Percentiles rank a stretch among this genome's conserved stretches.
Conservation (phyloP, 2,888 invertebrate genomes). For the Psylliodes chrysocephalus region DNA sequence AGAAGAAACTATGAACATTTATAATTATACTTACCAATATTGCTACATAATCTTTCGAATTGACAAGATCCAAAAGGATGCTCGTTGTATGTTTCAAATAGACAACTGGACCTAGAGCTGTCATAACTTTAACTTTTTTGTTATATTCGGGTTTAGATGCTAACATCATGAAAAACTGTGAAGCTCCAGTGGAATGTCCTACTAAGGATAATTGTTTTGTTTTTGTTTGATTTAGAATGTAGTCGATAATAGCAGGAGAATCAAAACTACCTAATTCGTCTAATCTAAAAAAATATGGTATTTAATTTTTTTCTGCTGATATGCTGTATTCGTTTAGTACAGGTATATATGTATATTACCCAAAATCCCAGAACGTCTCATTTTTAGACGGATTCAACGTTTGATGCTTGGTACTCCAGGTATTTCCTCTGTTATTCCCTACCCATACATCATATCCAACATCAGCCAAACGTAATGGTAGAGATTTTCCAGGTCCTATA, state of each 20-base stretch:
- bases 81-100: constrained; percentile 62
- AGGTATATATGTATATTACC: constrained; percentile 20
- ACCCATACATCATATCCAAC: constrained; percentile 52
- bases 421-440: constrained; percentile 68
- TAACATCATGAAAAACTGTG: constrained; percentile 73
- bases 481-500: constrained; percentile 44
- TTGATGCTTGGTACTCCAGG: constrained; percentile 65
- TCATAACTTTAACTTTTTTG: constrained; percentile 71
- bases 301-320: no score
- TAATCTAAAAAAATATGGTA: constrained; percentile 68
- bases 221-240: constrained; percentile 69
- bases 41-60: background rate
- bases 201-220: constrained; percentile 74
- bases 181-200: constrained; percentile 83
- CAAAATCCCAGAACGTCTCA: constrained; percentile 43
- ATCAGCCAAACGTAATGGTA: constrained; percentile 48
- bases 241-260: constrained; percentile 82
- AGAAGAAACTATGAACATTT: no score
- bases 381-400: constrained; percentile 42
- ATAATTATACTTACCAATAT: constrained; percentile 30
- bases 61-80: constrained; percentile 13
- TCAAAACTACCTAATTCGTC: constrained; percentile 83
- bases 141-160: constrained; percentile 73
- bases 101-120: constrained; percentile 75
- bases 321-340: no score